Evolutionary conservation across 1,140 invertebrate genomes (phyloP).

Genomic region (Chironomus striatipennis): DNA sequence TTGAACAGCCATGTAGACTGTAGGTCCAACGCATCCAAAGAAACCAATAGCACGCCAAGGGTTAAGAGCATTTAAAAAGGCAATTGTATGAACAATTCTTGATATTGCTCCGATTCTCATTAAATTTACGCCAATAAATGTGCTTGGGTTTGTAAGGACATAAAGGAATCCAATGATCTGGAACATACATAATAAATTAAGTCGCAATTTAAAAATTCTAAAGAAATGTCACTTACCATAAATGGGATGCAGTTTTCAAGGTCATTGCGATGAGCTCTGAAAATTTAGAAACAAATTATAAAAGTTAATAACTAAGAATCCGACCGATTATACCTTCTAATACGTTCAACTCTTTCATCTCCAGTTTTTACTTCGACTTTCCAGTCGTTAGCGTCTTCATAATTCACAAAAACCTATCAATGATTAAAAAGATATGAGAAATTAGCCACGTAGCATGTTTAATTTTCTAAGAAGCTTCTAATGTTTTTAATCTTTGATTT

Average conservation of each 20-base stretch:
- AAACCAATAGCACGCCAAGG: conserved; percentile 48
- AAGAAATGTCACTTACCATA: too few species aligned
- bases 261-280: conserved; percentile 66
- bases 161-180: conserved; percentile 10
- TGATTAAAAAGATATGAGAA: too few species aligned
- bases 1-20: conserved; percentile 41
- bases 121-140: neutral
- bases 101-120: conserved; percentile 45
- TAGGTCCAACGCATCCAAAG: conserved; percentile 36
- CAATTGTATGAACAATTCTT: conserved; percentile 54
- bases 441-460: too few species aligned
- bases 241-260: conserved; percentile 64
- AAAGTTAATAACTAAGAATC: too few species aligned
- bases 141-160: neutral
- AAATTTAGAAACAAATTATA: conserved; percentile 36
- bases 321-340: too few species aligned
- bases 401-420: conserved; percentile 40
- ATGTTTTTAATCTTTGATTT: too few species aligned
- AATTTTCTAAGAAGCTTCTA: too few species aligned
- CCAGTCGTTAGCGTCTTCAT: conserved; percentile 38
- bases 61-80: conserved; percentile 49
- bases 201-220: too few species aligned
- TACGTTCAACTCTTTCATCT: conserved; percentile 46
- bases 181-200: conserved; percentile 74
- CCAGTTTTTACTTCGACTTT: conserved; percentile 43